phyloP scores from a whole-genome alignment of 2,888 invertebrate species.

The Drosophila paranaensis region DNA sequence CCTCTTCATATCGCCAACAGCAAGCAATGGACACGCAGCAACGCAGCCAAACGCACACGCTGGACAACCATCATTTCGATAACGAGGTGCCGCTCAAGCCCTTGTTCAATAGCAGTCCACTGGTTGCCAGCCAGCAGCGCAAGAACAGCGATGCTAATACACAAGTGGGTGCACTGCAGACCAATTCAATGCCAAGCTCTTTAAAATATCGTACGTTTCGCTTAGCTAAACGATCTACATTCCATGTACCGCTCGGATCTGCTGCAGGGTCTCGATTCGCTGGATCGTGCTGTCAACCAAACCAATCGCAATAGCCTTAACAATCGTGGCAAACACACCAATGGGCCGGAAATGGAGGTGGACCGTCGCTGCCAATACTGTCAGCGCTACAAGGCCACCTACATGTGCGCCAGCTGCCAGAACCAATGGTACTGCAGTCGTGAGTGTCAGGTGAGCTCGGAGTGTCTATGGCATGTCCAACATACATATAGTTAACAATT shows the following conservation, averaged over 20 bases:
- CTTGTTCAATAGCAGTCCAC: constrained; percentile 63
- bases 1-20: constrained; percentile 13
- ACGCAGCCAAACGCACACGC: constrained; percentile 16
- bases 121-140: constrained; percentile 9
- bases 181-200: not conserved
- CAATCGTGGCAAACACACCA: constrained; percentile 27
- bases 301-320: constrained; percentile 25
- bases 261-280: constrained; percentile 20
- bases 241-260: constrained; percentile 39
- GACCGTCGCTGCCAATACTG: constrained; percentile 91
- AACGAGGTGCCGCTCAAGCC: constrained; percentile 44
- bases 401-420: constrained; percentile 95
- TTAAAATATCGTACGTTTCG: too few species aligned
- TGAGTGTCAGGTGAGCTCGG: constrained; percentile 91
- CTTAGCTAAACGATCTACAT: constrained; percentile 49
- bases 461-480: not conserved
- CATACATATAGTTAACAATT: not conserved
- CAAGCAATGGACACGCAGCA: not conserved
- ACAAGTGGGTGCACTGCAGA: constrained; percentile 19
- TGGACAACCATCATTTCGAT: constrained; percentile 51
- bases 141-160: constrained; percentile 16
- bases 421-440: constrained; percentile 98
- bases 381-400: constrained; percentile 91
- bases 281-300: constrained; percentile 3
- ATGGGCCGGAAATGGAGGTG: constrained; percentile 37